A percentile compares a stretch with the other conserved stretches of the same genome.
phyloP scores from a whole-genome alignment of 2,888 invertebrate genomes.

The Desoria tigrina region DNA sequence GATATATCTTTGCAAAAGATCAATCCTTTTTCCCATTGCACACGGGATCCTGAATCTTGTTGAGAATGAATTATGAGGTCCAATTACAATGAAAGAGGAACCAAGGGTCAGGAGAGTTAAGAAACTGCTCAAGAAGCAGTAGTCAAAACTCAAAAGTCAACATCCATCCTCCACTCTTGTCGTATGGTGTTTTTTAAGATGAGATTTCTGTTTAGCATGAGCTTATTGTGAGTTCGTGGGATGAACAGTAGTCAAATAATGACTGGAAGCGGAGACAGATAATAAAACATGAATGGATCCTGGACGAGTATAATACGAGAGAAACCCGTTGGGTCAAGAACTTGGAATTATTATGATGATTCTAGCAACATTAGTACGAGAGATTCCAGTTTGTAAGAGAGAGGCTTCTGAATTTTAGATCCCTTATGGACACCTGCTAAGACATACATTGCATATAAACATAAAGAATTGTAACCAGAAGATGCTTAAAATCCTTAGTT shows the following conservation, averaged over 20 bases:
- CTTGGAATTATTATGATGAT: constrained; percentile 1
- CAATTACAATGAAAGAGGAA: constrained; percentile 31
- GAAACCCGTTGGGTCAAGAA: constrained; percentile 1
- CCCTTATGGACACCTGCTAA: background rate
- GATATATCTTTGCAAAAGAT: constrained; percentile 21
- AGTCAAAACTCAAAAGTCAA: background rate
- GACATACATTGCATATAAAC: background rate
- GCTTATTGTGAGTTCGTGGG: background rate
- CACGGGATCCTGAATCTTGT: constrained; percentile 4
- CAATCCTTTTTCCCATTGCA: background rate
- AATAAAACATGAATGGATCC: constrained; percentile 3
- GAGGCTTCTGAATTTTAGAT: background rate
- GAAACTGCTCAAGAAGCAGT: background rate
- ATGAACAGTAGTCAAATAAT: constrained; percentile 12
- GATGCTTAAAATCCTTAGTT: no score
- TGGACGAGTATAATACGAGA: background rate
- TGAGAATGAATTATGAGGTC: constrained; percentile 38
- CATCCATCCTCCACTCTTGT: background rate
- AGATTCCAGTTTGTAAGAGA: background rate
- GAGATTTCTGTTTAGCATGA: background rate
- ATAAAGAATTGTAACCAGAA: background rate
- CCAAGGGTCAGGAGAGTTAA: background rate
- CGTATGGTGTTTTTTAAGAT: background rate
- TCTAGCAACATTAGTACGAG: background rate
- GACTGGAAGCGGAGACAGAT: constrained; percentile 12